These are phyloP conservation scores for Galeopsomyia nigrocyanea DNA, from an alignment of 2,888 invertebrate genomes.

Conservation along the genomic window DNA sequence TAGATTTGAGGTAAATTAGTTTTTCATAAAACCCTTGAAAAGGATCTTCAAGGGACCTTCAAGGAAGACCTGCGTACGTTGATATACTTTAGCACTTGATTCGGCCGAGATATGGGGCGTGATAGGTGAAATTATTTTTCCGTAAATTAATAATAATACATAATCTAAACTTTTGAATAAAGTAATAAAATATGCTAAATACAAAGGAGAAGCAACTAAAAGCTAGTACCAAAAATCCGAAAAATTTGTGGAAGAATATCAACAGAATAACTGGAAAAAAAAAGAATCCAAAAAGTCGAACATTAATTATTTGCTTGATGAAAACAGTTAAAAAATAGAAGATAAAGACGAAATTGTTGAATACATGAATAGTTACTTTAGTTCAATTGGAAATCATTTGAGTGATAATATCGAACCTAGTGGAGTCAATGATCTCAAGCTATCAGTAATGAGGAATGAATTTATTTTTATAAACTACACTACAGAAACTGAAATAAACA, in stretches of 20 bases:
- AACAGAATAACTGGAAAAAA: not conserved
- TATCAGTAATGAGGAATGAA: not conserved
- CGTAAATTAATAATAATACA: no score
- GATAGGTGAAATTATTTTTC: no score
- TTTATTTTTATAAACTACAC: not conserved
- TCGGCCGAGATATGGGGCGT: no score
- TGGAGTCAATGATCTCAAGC: no score
- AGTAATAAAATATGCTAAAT: no score
- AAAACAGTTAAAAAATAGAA: not conserved
- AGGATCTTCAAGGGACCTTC: no score
- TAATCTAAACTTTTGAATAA: no score
- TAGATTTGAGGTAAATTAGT: no score
- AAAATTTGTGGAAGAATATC: not conserved
- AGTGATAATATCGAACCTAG: not conserved
- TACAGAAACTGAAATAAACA: not conserved
- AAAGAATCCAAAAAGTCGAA: not conserved
- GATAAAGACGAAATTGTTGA: not conserved
- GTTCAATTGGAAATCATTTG: not conserved
- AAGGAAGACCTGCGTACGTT: no score
- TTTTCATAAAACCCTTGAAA: no score
- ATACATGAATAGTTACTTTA: not conserved
- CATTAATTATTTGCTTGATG: not conserved
- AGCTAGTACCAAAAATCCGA: not conserved
- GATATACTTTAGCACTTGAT: no score
- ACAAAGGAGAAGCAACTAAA: no score